Evolutionary conservation across 30 jellyfish, hydroid and myxozoan species (phyloP).

Genomic region (Sanderia malayensis): DNA sequence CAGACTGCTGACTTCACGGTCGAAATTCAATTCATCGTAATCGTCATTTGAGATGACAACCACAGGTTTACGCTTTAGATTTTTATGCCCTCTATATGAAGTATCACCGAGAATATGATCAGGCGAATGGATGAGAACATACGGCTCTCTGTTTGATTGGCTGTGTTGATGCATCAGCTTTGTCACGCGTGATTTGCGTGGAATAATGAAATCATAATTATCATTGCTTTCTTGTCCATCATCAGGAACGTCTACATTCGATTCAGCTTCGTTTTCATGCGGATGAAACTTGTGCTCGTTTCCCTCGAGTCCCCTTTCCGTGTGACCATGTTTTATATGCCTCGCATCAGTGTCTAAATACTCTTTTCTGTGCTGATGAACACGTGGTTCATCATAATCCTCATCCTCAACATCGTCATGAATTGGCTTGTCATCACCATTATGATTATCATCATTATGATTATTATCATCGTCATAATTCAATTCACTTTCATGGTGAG

Average conservation of each 20-base stretch:
- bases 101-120: conserved; percentile 42
- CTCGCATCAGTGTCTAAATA: too few species aligned
- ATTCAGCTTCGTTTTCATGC: conserved; percentile 6
- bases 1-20: conserved; percentile 50
- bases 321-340: too few species aligned
- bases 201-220: conserved; percentile 17
- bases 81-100: conserved; percentile 6
- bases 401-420: too few species aligned
- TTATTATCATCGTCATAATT: neutral
- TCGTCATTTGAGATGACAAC: conserved; percentile 64
- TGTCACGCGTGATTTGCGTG: conserved; percentile 33
- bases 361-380: too few species aligned
- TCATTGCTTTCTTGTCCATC: conserved; percentile 43
- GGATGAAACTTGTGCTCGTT: neutral
- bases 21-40: conserved; percentile 51
- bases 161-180: conserved; percentile 5
- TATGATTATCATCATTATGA: neutral
- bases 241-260: conserved; percentile 24
- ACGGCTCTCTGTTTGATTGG: conserved; percentile 35
- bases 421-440: neutral
- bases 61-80: conserved; percentile 28
- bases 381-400: too few species aligned
- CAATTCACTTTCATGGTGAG: neutral
- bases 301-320: too few species aligned
- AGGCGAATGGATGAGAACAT: conserved; percentile 29